phyloP scores from a whole-genome alignment of 2,888 invertebrate genomes.

The Diarsia mendica region DNA sequence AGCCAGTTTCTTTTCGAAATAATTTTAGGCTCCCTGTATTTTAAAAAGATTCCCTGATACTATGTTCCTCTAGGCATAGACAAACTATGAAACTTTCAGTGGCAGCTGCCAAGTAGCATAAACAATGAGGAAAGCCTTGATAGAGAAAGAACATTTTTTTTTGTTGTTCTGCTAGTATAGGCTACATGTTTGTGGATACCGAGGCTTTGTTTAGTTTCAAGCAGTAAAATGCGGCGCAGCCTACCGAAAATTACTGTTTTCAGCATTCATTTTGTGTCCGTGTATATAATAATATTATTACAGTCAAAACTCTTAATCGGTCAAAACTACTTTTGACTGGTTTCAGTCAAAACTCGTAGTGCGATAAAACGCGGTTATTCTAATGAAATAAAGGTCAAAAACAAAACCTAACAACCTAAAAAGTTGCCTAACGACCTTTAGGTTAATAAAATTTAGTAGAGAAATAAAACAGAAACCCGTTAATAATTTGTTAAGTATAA shows the following conservation, averaged over 20 bases:
- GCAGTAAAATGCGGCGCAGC: background rate
- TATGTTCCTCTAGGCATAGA: background rate
- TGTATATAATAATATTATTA: too few species aligned
- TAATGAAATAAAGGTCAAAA: too few species aligned
- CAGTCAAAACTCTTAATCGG: too few species aligned
- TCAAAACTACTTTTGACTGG: too few species aligned
- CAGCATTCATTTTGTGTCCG: background rate
- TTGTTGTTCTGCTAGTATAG: background rate
- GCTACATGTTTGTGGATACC: slow-evolving; percentile 11
- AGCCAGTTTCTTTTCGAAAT: background rate
- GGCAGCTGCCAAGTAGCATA: slow-evolving; percentile 22
- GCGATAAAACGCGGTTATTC: too few species aligned
- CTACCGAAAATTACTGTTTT: slow-evolving; percentile 1
- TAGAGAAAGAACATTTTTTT: slow-evolving; percentile 18
- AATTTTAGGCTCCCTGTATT: background rate
- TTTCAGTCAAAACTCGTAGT: too few species aligned
- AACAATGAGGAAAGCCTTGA: slow-evolving; percentile 14
- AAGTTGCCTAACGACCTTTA: too few species aligned
- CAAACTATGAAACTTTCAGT: slow-evolving; percentile 6
- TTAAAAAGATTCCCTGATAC: background rate
- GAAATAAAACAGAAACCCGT: too few species aligned
- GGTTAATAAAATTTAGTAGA: too few species aligned
- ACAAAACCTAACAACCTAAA: too few species aligned
- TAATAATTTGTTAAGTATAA: too few species aligned
- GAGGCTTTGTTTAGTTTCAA: slow-evolving; percentile 4